Evolutionary conservation across 2,113 vertebrate species (phyloP).

Genomic region (Varanus komodoensis): DNA sequence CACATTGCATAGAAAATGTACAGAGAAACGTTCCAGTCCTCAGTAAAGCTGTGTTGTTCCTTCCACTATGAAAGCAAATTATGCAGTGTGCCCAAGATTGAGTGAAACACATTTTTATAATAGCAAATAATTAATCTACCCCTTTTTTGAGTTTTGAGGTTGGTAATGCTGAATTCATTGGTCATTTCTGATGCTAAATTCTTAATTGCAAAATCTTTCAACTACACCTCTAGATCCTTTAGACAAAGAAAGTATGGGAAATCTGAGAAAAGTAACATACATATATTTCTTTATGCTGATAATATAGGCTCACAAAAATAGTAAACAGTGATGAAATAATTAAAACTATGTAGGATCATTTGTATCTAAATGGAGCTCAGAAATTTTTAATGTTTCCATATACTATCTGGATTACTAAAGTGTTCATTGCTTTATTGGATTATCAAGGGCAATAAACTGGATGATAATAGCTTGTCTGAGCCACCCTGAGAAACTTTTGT

Average conservation of each 20-base stretch:
- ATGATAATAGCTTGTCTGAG: neutral
- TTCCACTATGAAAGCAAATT: conserved; percentile 17
- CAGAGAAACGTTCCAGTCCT: conserved; percentile 22
- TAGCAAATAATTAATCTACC: neutral
- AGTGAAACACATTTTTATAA: neutral
- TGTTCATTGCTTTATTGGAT: neutral
- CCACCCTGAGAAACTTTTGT: too few species aligned
- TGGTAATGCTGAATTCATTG: conserved; percentile 2
- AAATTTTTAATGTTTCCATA: neutral
- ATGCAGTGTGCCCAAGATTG: conserved; percentile 20
- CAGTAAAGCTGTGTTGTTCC: neutral
- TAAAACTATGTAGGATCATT: neutral
- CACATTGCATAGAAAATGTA: conserved; percentile 24
- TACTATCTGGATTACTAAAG: neutral
- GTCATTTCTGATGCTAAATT: conserved; percentile 16
- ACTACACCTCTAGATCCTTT: neutral
- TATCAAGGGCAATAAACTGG: neutral
- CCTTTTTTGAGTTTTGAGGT: conserved; percentile 6
- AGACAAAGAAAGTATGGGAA: neutral
- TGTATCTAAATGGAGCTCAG: neutral
- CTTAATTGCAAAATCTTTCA: conserved; percentile 14
- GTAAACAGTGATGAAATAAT: neutral
- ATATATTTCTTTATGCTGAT: neutral
- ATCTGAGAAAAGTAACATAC: neutral
- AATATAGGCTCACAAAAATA: neutral